Evolutionary conservation across 2,888 invertebrate genomes (phyloP).

Genomic region (Agrotis exclamationis): DNA sequence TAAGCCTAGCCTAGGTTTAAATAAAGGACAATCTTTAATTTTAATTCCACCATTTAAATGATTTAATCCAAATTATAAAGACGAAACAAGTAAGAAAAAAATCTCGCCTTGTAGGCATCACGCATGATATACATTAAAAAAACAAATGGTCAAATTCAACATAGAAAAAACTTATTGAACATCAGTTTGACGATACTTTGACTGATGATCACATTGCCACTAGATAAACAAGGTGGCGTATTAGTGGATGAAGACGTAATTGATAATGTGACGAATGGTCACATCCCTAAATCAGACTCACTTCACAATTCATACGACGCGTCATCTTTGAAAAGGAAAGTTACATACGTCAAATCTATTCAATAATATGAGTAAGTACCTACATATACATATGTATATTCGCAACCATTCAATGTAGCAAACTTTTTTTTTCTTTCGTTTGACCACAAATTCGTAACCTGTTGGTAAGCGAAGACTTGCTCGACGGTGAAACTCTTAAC

Average conservation of each 20-base stretch:
- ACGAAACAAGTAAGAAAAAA: background rate
- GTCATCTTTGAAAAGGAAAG: slow-evolving; percentile 30
- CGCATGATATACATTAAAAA: background rate
- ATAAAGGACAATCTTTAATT: background rate
- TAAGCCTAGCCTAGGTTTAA: background rate
- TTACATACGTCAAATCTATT: slow-evolving; percentile 9
- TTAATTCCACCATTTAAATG: background rate
- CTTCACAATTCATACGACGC: slow-evolving; percentile 10
- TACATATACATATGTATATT: too few relatives aligned
- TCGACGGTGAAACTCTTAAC: too few relatives aligned
- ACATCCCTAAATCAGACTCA: slow-evolving; percentile 1
- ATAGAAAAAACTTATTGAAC: background rate
- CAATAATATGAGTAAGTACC: background rate
- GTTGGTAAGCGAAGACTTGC: too few relatives aligned
- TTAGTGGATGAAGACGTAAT: too few relatives aligned
- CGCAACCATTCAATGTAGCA: background rate
- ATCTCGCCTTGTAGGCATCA: too few relatives aligned
- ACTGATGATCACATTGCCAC: background rate
- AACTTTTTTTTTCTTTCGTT: too few relatives aligned
- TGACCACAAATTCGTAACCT: too few relatives aligned
- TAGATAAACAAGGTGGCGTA: too few relatives aligned
- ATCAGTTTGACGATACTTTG: background rate
- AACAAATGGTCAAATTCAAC: background rate
- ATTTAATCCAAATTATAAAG: background rate
- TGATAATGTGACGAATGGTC: too few relatives aligned